A percentile compares a stretch with the other conserved stretches of the same genome.
Conservation (phyloP, 2,888 invertebrate species). For the Cheilosia urbana region DNA sequence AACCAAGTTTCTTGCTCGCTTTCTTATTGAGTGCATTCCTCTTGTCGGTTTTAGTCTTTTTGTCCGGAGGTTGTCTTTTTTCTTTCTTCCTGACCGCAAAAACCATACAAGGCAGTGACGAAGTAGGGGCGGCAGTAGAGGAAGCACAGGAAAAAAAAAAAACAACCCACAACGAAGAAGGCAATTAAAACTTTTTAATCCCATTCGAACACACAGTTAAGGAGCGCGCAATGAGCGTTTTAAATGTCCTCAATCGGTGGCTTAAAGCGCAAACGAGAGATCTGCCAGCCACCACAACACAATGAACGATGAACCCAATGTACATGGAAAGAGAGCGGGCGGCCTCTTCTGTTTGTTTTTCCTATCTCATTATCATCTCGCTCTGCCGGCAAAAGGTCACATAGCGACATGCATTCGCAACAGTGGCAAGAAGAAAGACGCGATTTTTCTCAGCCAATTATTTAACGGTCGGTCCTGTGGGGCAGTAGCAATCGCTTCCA, state of each 20-base stretch:
- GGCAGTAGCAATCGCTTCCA: slow-evolving; percentile 24
- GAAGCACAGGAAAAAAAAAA: background rate
- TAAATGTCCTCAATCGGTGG: slow-evolving; percentile 63
- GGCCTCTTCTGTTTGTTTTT: slow-evolving; percentile 28
- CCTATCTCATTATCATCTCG: slow-evolving; percentile 22
- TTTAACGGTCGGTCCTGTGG: slow-evolving; percentile 37
- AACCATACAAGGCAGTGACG: slow-evolving; percentile 15
- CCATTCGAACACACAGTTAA: slow-evolving; percentile 51
- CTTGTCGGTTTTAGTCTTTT: slow-evolving; percentile 20
- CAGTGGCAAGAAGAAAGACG: slow-evolving; percentile 21
- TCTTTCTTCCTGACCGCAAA: slow-evolving; percentile 26
- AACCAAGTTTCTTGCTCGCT: slow-evolving; percentile 26
- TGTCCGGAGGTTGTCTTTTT: slow-evolving; percentile 34
- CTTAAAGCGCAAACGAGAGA: slow-evolving; percentile 14
- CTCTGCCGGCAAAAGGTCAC: slow-evolving; percentile 52
- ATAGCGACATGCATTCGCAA: slow-evolving; percentile 45
- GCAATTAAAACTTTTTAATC: slow-evolving; percentile 75
- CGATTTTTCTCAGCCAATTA: slow-evolving; percentile 64
- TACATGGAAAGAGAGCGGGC: slow-evolving; percentile 6
- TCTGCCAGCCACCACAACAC: background rate
- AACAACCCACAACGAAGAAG: slow-evolving; percentile 40
- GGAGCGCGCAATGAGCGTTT: slow-evolving; percentile 48
- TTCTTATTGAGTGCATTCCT: slow-evolving; percentile 57
- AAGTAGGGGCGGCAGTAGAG: background rate
- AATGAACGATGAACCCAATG: slow-evolving; percentile 8